Evolutionary conservation across 2,113 vertebrate species (phyloP).

Genomic region (Tautogolabrus adspersus): DNA sequence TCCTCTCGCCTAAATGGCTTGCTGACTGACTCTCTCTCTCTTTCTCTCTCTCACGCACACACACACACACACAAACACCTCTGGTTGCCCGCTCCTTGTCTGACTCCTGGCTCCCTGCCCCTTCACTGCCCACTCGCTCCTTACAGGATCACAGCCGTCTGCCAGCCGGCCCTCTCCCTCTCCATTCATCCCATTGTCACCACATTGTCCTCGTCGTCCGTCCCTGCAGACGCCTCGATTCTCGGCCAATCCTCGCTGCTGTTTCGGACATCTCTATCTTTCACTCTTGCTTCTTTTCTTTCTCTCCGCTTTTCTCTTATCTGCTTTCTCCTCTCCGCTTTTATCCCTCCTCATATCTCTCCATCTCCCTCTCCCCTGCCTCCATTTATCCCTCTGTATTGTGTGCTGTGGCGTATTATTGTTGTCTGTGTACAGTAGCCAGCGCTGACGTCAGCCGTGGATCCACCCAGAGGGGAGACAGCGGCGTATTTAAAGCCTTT

Average conservation of each 20-base stretch:
- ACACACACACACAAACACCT: conserved; percentile 39
- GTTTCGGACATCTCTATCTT: conserved; percentile 50
- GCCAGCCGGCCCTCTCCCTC: conserved; percentile 58
- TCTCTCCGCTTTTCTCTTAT: conserved; percentile 29
- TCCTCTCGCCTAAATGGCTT: conserved; percentile 61
- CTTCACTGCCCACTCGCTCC: conserved; percentile 41
- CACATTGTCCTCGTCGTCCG: conserved; percentile 52
- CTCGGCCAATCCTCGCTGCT: conserved; percentile 34
- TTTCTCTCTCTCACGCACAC: too few species aligned
- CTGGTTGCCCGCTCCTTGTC: conserved; percentile 39
- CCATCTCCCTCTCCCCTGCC: conserved; percentile 21
- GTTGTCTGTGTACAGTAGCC: conserved; percentile 61
- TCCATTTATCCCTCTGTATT: conserved; percentile 50
- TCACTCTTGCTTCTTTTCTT: conserved; percentile 31
- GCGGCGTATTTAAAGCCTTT: conserved; percentile 25
- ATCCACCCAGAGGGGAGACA: conserved; percentile 34
- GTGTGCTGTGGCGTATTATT: conserved; percentile 48
- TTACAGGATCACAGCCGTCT: conserved; percentile 62
- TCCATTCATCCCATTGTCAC: conserved; percentile 71
- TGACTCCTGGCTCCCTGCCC: conserved; percentile 62
- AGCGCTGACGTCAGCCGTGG: conserved; percentile 55
- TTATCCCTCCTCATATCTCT: conserved; percentile 32
- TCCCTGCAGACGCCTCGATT: conserved; percentile 51
- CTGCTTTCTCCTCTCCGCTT: conserved; percentile 13
- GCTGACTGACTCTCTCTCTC: conserved; percentile 62